Base-by-base conservation (phyloP, 2,888 invertebrate species). In the Iselma pallidipennis region DNA sequence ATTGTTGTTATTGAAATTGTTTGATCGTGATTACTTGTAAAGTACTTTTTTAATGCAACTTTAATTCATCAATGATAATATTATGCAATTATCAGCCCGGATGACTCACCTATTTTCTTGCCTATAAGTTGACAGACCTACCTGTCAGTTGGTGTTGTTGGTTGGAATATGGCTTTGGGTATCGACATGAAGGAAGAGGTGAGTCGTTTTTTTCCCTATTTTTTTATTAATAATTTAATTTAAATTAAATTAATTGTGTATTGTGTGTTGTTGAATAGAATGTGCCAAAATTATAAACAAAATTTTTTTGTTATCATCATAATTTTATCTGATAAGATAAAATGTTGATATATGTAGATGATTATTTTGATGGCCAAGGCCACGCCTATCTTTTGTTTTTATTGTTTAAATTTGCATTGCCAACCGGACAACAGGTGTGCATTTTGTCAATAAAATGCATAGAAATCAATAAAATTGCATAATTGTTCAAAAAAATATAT, bases 141-240 rank as follows among this genome's bases (percentile, higher is more conserved):
- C 6, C 9, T 21, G 19, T 42, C 19, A 42, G 9, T 10, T 6
- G 10, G 42, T 19, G 57, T 57, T 63, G 66, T 61, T 49, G 53
- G 70, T 67, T 69, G 70, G 67, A 70, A 71, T 70, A 80, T 80
- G 79, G 76, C 78, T 58, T 78, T 78, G 71, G 78, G 79, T 71
- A 76, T 77, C 66, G 77, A 76, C 70, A 73, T 80, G 66, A 78
- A 77, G 70, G 80, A 80, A 60, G 80, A 80, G 80, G 80, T 80
- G 70, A 79, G 80, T 77, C 45, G 28, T 14, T 42, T 42, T 21
- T 42, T 37, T 2, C 29, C 12, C 12, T 3, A 12, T 29, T 29
- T 29, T 29, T 16, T 9, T 2, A 37, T 37, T 37, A 14, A 37
- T 16, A 9, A 37, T n/a, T n/a, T n/a, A 25, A 51, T 56, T 60